Base-by-base conservation (phyloP, 2,797 vertebrate genomes). In the Hydrocynus forskahlii region DNA sequence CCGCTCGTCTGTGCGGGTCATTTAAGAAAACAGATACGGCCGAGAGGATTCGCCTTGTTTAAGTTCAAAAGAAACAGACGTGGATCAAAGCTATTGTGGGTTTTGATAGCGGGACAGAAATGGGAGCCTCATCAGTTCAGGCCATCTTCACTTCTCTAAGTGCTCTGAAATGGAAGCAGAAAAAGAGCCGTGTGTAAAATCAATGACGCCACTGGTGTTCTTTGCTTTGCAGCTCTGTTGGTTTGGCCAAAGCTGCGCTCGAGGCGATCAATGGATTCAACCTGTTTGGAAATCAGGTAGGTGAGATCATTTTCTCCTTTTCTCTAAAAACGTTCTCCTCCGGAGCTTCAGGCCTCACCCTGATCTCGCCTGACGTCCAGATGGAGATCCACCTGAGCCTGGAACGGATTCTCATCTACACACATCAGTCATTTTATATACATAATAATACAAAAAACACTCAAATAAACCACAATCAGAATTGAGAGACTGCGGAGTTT, bases 231-330 rank as follows among this genome's bases (percentile, higher is more conserved):
- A 99, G 98, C 88, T 99, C 98, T 0, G 95, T 99, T 85, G 98
- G 97, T 3, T 87, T 99, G 88, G 98, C 98, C 84, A 99, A 99
- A 94, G 97, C 98, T 80, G 98, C 97, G 75, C 92, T 99, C 79
- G 98, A 99, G 93, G 97, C 98, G 88, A 97, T 99, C 93, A 98
- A 98, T 86, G 98, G 97, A 91, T 99, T 99, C 94, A 99, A 99
- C 90, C 95, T 99, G 83, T 99, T 99, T 91, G 98, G 98, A 92
- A 99, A 97, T 86, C 98, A 99, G 97, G 98, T 98, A 96, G 90
- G 79, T 16, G 21, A 12, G 7, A 45, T 62, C 7, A 48, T 17
- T 66, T 48, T 40, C 16, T 19, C 13, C 10, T 14, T 40, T n/a
- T n/a, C 29, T 64, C 62, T 12, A 2, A 2, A 6, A 60, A 10